Evolutionary conservation across 2,888 invertebrate species (phyloP), one percentile per base, ranked within the genome.

Genomic region (Patella pellucida): DNA sequence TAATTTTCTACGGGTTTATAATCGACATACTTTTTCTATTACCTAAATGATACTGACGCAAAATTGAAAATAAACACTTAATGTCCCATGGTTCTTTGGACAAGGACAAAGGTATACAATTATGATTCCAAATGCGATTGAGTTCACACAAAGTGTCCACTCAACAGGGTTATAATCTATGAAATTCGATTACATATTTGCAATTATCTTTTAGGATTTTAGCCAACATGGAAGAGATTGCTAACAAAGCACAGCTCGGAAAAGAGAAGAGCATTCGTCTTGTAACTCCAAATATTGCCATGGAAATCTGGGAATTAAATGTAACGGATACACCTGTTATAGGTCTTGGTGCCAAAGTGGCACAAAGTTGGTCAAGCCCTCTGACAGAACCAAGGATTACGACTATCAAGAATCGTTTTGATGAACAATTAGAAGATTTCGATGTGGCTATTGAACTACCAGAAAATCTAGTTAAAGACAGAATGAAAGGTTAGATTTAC

Each of bases 361-460:
- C 76, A 15, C 5, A 31, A n/a, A 68, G 69, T 16, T 75, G 74
- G 75, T 71, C 73, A 71, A 51, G 68, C 2, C 76, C 78, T 5
- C 70, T 81, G 31, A 69, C 79, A 2, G 76, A 80, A 12, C 72
- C 81, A 7, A 68, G 79, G 71, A 81, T 81, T 50, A 27, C 72
- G 19, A 80, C 79, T 9, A 79, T 81, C 71, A n/a, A 73, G 69
- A 71, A 79, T 72, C 74, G 77, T 14, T 52, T 76, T 19, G 76
- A 77, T 52, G 27, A 76, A 9, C 80, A 83, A 12, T 68, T 85
- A 31, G 79, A 79, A 2, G 76, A 83, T 16, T 81, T 86, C 23
- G 85, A 86, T 72, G 84, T 85, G 14, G 86, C 87, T n/a, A 86
- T 87, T 62, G 84, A 85, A 72, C 78, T 87, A 12, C 87, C 87